phyloP scores from a whole-genome alignment of 2,113 vertebrate species.

The Polypterus bichir region DNA sequence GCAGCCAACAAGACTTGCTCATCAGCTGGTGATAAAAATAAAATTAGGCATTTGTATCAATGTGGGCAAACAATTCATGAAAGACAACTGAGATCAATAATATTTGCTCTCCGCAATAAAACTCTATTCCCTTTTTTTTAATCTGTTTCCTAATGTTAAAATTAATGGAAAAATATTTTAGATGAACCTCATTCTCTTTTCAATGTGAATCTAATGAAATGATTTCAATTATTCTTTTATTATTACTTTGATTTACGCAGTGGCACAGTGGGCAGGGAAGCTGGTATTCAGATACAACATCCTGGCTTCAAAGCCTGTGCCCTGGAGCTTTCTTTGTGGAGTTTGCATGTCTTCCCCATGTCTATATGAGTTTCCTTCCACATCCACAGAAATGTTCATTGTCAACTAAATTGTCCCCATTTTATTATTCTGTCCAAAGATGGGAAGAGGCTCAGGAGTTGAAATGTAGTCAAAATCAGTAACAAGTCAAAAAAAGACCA shows the following conservation, averaged over 20 bases:
- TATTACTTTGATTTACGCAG: background rate
- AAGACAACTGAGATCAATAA: constrained; percentile 1
- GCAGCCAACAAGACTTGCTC: background rate
- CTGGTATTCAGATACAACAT: too few relatives aligned
- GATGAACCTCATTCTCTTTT: background rate
- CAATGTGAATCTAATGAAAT: background rate
- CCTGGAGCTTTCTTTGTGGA: too few relatives aligned
- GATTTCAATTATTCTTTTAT: background rate
- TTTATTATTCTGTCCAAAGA: too few relatives aligned
- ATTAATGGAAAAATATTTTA: background rate
- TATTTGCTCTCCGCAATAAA: background rate
- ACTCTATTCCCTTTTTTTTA: background rate
- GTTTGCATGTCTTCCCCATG: too few relatives aligned
- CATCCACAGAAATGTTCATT: too few relatives aligned
- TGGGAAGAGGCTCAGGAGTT: too few relatives aligned
- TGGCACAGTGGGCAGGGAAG: background rate
- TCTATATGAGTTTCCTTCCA: too few relatives aligned
- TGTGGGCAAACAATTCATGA: constrained; percentile 1
- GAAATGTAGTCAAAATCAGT: too few relatives aligned
- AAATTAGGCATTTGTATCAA: constrained; percentile 1
- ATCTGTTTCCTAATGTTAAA: background rate
- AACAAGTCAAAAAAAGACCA: too few relatives aligned
- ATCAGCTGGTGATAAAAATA: constrained; percentile 3
- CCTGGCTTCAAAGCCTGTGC: too few relatives aligned
- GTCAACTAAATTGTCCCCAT: too few relatives aligned